Percentiles rank a stretch among this genome's conserved stretches.
These are phyloP conservation scores for Odobenus rosmarus DNA, from an alignment of 2,113 vertebrate genomes.

Conservation along the genomic window DNA sequence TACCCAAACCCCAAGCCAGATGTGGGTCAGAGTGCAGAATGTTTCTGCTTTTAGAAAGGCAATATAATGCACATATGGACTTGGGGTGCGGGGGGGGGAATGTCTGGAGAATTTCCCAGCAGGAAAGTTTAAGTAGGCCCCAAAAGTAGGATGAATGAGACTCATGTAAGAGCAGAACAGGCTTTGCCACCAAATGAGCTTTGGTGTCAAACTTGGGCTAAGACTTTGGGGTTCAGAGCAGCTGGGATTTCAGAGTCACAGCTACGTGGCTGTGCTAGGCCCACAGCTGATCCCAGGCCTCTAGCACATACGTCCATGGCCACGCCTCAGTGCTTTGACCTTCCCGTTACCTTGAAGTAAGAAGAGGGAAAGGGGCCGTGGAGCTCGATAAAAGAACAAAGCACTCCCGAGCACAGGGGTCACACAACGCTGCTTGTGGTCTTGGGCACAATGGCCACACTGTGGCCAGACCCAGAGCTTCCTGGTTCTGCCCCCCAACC, in stretches of 20 bases:
- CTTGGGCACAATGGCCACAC: background rate
- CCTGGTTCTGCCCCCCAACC: background rate
- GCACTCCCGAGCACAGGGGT: background rate
- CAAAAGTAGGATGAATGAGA: background rate
- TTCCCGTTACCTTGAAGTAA: background rate
- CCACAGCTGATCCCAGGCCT: background rate
- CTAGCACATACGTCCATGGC: fast-evolving
- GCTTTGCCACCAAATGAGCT: background rate
- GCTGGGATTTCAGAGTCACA: background rate
- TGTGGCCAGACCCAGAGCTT: background rate
- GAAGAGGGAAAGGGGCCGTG: background rate
- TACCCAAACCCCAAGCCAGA: background rate
- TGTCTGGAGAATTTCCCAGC: background rate
- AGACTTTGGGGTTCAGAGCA: background rate
- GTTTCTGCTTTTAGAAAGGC: background rate
- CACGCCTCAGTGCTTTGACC: fast-evolving
- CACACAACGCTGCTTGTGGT: fast-evolving
- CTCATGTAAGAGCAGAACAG: background rate
- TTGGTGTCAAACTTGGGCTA: background rate
- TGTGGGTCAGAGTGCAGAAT: background rate
- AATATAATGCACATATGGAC: too few species aligned
- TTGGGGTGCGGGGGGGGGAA: background rate
- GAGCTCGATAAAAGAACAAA: too few species aligned
- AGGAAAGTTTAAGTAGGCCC: background rate
- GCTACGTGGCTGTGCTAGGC: fast-evolving